These are phyloP conservation scores for Sesia bembeciformis DNA, from an alignment of 2,888 invertebrate genomes.

Conservation along the genomic window DNA sequence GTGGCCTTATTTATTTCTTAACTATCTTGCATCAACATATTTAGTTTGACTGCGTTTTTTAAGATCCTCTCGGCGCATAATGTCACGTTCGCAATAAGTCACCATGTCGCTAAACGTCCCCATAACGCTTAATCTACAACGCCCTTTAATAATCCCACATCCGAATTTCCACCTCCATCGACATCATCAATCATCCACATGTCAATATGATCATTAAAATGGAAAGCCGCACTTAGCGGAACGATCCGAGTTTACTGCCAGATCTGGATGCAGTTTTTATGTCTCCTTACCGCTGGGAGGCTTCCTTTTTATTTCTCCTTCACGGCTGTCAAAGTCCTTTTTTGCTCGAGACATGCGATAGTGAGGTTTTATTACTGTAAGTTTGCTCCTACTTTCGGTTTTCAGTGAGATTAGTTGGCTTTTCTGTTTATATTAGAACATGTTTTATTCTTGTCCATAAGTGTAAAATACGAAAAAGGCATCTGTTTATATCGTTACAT, in stretches of 20 bases:
- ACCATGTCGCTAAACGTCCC: too few species aligned
- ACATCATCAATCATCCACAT: not conserved
- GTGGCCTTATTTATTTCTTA: too few species aligned
- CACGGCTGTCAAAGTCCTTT: slow-evolving; percentile 35
- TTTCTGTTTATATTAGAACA: not conserved
- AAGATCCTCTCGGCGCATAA: too few species aligned
- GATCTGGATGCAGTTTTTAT: slow-evolving; percentile 47
- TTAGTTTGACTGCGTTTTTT: too few species aligned
- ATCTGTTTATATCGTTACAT: too few species aligned
- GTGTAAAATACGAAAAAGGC: too few species aligned
- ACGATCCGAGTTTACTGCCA: slow-evolving; percentile 27
- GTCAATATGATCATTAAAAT: slow-evolving; percentile 5
- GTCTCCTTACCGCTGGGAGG: slow-evolving; percentile 5
- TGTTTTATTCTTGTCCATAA: too few species aligned
- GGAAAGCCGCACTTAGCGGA: slow-evolving; percentile 9
- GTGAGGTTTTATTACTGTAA: slow-evolving; percentile 31
- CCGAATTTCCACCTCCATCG: too few species aligned
- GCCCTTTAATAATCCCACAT: too few species aligned
- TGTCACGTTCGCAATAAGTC: too few species aligned
- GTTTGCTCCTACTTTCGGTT: not conserved
- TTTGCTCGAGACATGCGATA: slow-evolving; percentile 34
- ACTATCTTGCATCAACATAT: too few species aligned
- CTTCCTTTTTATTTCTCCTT: slow-evolving; percentile 41
- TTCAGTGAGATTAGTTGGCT: not conserved
- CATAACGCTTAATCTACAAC: too few species aligned